Base-by-base conservation (phyloP, 2,888 invertebrate species). In the Ormia ochracea region DNA sequence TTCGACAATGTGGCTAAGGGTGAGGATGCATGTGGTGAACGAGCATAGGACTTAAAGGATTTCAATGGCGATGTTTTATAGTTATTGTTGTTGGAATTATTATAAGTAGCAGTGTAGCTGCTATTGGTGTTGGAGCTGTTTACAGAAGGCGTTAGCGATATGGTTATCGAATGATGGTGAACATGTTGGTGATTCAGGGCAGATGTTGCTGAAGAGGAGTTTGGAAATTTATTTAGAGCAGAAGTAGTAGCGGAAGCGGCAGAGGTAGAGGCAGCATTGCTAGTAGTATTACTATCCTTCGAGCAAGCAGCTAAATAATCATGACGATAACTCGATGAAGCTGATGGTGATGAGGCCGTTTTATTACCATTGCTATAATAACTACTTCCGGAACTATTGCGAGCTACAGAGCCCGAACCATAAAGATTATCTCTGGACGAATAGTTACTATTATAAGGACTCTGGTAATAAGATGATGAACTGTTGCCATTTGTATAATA, bases 371-470 rank as follows among this genome's bases (percentile, higher is more conserved):
- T 87, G 31, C 85, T 65, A 77, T 86, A 87, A 72, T 86, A 86
- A 43, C 82, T 81, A 43, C 85, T 85, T 9, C 85, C 79, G 21
- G 58, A 50, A 43, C 83, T 81, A 28, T 85, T 85, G 2, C 86
- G 81, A 48, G 83, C 81, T 14, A 86, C 83, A 50, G 83, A 69
- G 7, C 73, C 73, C 28, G 82, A 65, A 4, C 83, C 82, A 69
- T 90, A 90, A 4, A 90, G 83, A 82, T 86, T 89, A 69, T 90
- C 90, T 33, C 89, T 79, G 2, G 90, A 90, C 65, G 85, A 87
- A 81, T 90, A 90, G 17, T 85, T 85, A 81, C 87, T 87, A 33
- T 88, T 86, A 74, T 89, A 89, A 19, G 89, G 89, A 79, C 88
- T 89, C 79, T 89, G 89, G 81, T 89, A 89, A 65, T 82, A 72